A percentile compares a stretch with the other conserved stretches of the same genome.
These are phyloP conservation scores for Cebus imitator DNA, from an alignment of 2,113 vertebrate genomes.

Conservation along the genomic window DNA sequence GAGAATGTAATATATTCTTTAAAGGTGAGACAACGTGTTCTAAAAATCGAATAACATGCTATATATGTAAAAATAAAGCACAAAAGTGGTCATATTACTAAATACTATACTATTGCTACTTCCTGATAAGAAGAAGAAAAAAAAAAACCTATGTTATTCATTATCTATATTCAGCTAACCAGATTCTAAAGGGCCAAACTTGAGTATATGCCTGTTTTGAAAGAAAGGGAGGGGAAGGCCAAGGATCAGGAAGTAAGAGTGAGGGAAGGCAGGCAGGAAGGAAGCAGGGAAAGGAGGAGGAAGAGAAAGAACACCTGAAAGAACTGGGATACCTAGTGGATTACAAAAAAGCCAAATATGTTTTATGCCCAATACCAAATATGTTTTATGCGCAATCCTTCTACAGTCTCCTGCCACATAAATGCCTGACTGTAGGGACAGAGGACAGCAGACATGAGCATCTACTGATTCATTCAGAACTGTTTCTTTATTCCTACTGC, in stretches of 20 bases:
- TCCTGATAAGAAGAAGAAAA: not conserved
- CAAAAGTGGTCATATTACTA: not conserved
- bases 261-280: not conserved
- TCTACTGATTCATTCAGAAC: not conserved
- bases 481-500: not conserved
- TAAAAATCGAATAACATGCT: not conserved
- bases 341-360: not conserved
- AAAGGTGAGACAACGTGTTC: not conserved
- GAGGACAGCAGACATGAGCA: not conserved
- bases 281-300: not conserved
- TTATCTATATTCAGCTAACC: not conserved
- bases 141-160: not conserved
- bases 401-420: not conserved
- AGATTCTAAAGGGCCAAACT: not conserved
- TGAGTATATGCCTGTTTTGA: not conserved
- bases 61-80: not conserved
- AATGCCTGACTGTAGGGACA: not conserved
- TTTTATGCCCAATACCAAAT: not conserved
- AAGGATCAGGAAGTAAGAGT: not conserved
- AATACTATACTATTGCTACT: not conserved
- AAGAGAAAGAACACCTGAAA: not conserved
- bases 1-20: conserved; percentile 2
- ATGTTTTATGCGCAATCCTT: not conserved
- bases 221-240: not conserved
- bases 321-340: not conserved